These are phyloP conservation scores for Caerostris darwini DNA, from an alignment of 1,140 invertebrate species.

Conservation along the genomic window DNA sequence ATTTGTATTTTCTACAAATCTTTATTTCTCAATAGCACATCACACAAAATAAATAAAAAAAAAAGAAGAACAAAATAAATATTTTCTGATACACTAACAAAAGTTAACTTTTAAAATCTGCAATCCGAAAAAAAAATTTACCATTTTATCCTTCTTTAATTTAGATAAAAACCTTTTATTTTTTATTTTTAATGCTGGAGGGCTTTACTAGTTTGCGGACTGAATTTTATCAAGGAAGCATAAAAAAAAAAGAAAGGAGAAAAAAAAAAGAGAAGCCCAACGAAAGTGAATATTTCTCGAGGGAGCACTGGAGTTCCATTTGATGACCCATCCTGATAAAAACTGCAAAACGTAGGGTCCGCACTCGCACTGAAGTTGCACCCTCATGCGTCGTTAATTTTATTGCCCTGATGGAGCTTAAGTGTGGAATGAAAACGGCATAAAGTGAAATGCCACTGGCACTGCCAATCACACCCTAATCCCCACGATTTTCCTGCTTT, in stretches of 20 bases:
- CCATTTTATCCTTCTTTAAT: neutral
- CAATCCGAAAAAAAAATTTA: neutral
- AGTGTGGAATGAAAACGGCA: slow-evolving; percentile 24
- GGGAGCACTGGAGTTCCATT: slow-evolving; percentile 18
- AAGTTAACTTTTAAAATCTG: neutral
- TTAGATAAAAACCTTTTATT: slow-evolving; percentile 1
- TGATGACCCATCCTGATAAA: slow-evolving; percentile 29
- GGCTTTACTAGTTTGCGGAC: slow-evolving; percentile 13
- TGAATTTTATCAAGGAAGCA: neutral
- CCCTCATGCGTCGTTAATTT: slow-evolving; percentile 27
- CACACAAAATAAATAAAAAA: no score
- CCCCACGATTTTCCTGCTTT: neutral
- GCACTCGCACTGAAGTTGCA: neutral
- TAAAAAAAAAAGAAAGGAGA: neutral
- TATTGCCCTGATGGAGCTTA: slow-evolving; percentile 25
- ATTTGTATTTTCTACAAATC: no score
- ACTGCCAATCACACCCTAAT: slow-evolving; percentile 7
- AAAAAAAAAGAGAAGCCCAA: neutral
- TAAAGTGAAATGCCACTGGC: slow-evolving; percentile 23
- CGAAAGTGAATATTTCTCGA: slow-evolving; percentile 18
- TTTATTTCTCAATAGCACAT: no score
- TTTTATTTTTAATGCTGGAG: neutral
- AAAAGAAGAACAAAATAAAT: no score
- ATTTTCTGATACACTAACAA: neutral
- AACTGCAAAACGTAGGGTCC: slow-evolving; percentile 1